A percentile compares a stretch with the other conserved stretches of the same genome.
phyloP scores from a whole-genome alignment of 2,797 vertebrate species.

The Hozukius guyotensis region DNA sequence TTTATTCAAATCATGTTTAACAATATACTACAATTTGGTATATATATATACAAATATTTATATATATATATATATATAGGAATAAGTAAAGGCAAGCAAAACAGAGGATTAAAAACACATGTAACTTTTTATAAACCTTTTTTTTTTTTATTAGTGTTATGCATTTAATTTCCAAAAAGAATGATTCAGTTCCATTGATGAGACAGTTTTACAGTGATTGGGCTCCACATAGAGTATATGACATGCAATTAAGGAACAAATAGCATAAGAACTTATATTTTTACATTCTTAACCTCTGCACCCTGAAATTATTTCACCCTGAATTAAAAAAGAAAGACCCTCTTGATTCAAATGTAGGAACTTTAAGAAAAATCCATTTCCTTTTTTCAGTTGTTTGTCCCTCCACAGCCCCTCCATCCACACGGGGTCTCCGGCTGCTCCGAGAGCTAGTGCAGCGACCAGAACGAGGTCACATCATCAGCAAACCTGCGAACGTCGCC shows the following conservation, averaged over 20 bases:
- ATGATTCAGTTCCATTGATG: constrained; percentile 68
- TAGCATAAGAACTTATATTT: constrained; percentile 63
- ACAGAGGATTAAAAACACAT: neutral
- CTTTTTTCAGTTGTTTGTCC: neutral
- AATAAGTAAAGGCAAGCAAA: neutral
- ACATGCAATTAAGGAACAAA: constrained; percentile 80
- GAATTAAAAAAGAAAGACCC: constrained; percentile 54
- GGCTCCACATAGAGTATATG: constrained; percentile 77
- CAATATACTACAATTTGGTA: too few relatives aligned
- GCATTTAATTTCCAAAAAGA: constrained; percentile 76
- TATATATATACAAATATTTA: too few relatives aligned
- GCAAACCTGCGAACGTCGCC: neutral
- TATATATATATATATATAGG: too few relatives aligned
- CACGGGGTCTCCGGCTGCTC: neutral
- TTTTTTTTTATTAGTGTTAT: constrained; percentile 69
- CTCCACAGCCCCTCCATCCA: neutral
- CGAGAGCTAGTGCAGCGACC: neutral
- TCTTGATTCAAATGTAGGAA: constrained; percentile 14
- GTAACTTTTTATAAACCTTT: constrained; percentile 67
- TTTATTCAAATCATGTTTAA: too few relatives aligned
- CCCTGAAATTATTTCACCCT: constrained; percentile 69
- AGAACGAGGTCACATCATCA: constrained; percentile 12
- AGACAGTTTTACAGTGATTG: constrained; percentile 81
- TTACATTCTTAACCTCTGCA: constrained; percentile 74
- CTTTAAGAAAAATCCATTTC: neutral